phyloP scores from a whole-genome alignment of 2,888 invertebrate genomes.

The Hermaeophaga mercurialis region DNA sequence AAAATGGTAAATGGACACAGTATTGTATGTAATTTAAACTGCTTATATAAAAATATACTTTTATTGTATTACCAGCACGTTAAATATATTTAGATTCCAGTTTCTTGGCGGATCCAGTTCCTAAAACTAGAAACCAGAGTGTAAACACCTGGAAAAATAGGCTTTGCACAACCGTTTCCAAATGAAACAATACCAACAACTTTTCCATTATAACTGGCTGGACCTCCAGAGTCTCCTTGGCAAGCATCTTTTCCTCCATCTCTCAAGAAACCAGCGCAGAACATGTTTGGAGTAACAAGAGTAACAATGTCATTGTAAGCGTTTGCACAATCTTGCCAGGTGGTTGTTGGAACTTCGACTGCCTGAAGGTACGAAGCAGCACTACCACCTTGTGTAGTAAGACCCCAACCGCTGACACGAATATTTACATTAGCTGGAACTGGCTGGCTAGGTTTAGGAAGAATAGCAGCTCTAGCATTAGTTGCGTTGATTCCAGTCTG shows the following conservation, averaged over 20 bases:
- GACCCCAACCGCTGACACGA: constrained; percentile 18
- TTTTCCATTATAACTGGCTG: constrained; percentile 32
- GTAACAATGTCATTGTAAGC: not conserved
- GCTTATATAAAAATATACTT: too few relatives aligned
- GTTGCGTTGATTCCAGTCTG: not conserved
- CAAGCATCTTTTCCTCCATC: constrained; percentile 56
- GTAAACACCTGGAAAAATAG: constrained; percentile 43
- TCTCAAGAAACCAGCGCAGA: constrained; percentile 62
- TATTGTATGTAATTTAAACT: too few relatives aligned
- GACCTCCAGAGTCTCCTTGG: constrained; percentile 45
- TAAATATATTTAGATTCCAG: not conserved
- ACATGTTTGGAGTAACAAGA: constrained; percentile 54
- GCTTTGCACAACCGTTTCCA: constrained; percentile 43
- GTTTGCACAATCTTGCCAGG: not conserved
- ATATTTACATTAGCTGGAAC: not conserved
- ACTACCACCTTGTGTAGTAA: not conserved
- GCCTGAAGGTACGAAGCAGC: not conserved
- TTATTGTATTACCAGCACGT: too few relatives aligned
- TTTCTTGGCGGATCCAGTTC: not conserved
- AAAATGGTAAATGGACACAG: too few relatives aligned
- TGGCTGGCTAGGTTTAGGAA: not conserved
- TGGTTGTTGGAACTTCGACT: constrained; percentile 12
- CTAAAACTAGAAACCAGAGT: constrained; percentile 18
- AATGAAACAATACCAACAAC: constrained; percentile 45
- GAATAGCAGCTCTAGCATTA: not conserved